These are phyloP conservation scores for Anthrax anthrax DNA, from an alignment of 2,888 invertebrate genomes.

Conservation along the genomic window DNA sequence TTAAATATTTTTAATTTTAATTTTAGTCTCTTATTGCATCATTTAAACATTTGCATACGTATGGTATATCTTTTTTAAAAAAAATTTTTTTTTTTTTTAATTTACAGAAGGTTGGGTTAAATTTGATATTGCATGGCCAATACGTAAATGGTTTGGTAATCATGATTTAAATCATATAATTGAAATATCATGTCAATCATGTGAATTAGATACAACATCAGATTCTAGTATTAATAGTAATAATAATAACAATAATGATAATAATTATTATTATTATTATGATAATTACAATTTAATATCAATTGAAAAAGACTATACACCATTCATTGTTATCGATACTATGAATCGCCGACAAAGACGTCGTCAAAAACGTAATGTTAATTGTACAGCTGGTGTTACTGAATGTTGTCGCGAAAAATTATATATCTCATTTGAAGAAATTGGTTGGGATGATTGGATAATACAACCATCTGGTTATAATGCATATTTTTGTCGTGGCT, in stretches of 20 bases:
- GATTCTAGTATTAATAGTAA: not conserved
- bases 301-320: constrained; percentile 51
- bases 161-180: constrained; percentile 53
- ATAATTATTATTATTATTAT: not conserved
- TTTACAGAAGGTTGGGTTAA: constrained; percentile 64
- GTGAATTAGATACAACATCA: constrained; percentile 44
- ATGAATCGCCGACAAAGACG: constrained; percentile 48
- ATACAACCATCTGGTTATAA: constrained; percentile 68
- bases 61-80: no score
- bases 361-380: constrained; percentile 44
- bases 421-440: constrained; percentile 67
- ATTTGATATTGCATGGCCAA: constrained; percentile 61
- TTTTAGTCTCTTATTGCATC: no score
- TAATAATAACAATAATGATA: not conserved
- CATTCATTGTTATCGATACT: constrained; percentile 68
- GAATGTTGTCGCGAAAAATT: constrained; percentile 75
- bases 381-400: constrained; percentile 52
- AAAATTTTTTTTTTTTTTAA: not conserved
- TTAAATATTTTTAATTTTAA: no score
- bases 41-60: no score
- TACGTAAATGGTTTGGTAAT: constrained; percentile 60
- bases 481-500: constrained; percentile 76
- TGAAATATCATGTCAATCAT: constrained; percentile 64
- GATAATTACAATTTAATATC: constrained; percentile 42
- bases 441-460: constrained; percentile 84